Evolutionary conservation across 1,140 invertebrate species (phyloP).

Genomic region (Tetraneura akinire): DNA sequence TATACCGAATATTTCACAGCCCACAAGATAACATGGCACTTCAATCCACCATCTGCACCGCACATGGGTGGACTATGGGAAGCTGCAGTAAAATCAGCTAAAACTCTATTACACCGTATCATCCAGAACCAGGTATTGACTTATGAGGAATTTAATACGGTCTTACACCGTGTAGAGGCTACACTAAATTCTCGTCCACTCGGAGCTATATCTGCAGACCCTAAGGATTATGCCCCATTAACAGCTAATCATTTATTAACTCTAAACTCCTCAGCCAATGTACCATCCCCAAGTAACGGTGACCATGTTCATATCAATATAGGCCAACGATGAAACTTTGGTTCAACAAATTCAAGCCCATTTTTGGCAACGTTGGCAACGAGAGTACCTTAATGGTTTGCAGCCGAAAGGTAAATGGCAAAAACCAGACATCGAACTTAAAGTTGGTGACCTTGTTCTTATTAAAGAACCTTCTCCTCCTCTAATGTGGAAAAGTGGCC

Average conservation of each 20-base stretch:
- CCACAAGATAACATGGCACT: constrained; percentile 47
- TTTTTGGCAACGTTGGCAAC: no score
- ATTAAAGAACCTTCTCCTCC: no score
- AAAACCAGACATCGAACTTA: no score
- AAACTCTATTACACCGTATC: constrained; percentile 56
- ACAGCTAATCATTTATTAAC: background rate
- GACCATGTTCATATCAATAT: no score
- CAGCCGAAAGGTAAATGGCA: no score
- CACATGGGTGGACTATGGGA: constrained; percentile 59
- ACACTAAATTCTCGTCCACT: constrained; percentile 58
- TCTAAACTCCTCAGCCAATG: no score
- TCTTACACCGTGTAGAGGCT: constrained; percentile 57
- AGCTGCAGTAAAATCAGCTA: constrained; percentile 56
- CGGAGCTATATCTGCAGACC: constrained; percentile 50
- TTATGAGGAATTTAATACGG: constrained; percentile 55
- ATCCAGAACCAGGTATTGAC: constrained; percentile 54
- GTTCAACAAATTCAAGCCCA: no score
- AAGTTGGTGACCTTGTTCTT: no score
- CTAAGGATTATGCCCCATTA: constrained; percentile 52
- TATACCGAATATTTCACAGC: background rate
- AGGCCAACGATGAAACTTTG: no score
- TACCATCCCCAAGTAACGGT: no score
- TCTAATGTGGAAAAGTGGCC: no score
- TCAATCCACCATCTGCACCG: constrained; percentile 56
- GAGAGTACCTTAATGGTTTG: no score